Percentiles rank a stretch among this genome's conserved stretches.
These are phyloP conservation scores for Athripsodes cinereus DNA, from an alignment of 2,888 invertebrate species.

Conservation along the genomic window DNA sequence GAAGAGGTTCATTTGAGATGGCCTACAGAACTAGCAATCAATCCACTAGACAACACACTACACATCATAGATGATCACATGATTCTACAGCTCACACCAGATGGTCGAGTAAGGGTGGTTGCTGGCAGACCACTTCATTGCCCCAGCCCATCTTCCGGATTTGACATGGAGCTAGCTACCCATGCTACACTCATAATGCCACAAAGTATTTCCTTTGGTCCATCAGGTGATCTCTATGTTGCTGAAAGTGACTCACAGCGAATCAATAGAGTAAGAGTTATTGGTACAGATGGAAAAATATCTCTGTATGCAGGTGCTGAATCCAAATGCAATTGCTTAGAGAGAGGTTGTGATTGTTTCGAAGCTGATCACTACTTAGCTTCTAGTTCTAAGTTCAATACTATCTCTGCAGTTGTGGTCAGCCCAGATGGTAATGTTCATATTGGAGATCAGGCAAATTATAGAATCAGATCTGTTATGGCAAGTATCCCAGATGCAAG, in stretches of 20 bases:
- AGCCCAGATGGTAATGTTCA: constrained; percentile 93
- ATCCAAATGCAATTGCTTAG: constrained; percentile 88
- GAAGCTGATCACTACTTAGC: constrained; percentile 89
- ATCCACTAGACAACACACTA: constrained; percentile 88
- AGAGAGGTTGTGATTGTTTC: constrained; percentile 87
- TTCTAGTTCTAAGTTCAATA: constrained; percentile 89
- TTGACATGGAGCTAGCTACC: constrained; percentile 81
- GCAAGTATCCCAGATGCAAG: constrained; percentile 85
- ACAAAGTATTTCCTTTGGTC: constrained; percentile 89
- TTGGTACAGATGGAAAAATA: constrained; percentile 91
- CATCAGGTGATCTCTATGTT: constrained; percentile 86
- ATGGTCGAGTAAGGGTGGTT: constrained; percentile 85
- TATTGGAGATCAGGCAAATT: constrained; percentile 92
- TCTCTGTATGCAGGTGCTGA: constrained; percentile 91
- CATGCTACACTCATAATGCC: constrained; percentile 90
- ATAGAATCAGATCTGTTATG: constrained; percentile 81
- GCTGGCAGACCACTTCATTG: constrained; percentile 93
- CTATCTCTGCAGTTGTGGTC: constrained; percentile 86
- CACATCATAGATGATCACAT: constrained; percentile 96
- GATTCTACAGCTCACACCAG: constrained; percentile 86
- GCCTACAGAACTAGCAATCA: constrained; percentile 93
- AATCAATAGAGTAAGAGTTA: constrained; percentile 84
- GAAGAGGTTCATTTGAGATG: constrained; percentile 91
- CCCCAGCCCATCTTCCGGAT: constrained; percentile 71
- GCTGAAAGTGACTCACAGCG: constrained; percentile 95